phyloP scores from a whole-genome alignment of 2,888 invertebrate species.

The Aleiodes testaceus region DNA sequence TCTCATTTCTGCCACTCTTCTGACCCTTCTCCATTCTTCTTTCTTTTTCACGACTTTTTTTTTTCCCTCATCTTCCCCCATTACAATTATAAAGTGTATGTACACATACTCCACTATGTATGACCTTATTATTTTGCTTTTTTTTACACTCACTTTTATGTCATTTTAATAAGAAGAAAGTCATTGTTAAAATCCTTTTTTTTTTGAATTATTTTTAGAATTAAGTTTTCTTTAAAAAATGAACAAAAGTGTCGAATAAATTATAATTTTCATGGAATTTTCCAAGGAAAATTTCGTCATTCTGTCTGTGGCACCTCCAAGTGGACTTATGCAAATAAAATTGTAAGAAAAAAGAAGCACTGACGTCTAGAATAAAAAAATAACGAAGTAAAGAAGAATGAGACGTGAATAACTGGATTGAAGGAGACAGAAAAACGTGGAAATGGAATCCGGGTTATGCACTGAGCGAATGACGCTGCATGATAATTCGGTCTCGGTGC shows the following conservation, averaged over 20 bases:
- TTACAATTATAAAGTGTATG: constrained; percentile 42
- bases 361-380: constrained; percentile 19
- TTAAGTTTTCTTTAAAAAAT: too few relatives aligned
- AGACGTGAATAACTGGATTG: constrained; percentile 6
- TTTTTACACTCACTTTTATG: background rate
- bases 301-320: constrained; percentile 43
- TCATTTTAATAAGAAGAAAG: too few relatives aligned
- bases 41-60: constrained; percentile 15
- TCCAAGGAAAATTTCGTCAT: background rate
- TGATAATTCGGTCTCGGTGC: constrained; percentile 50
- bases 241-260: too few relatives aligned
- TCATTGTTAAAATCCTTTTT: too few relatives aligned
- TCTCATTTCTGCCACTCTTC: constrained; percentile 39
- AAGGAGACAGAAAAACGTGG: constrained; percentile 3
- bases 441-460: constrained; percentile 36
- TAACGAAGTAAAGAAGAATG: constrained; percentile 15
- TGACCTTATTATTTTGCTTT: constrained; percentile 26
- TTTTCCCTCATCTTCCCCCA: constrained; percentile 35
- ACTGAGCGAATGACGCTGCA: constrained; percentile 42
- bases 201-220: too few relatives aligned
- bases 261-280: background rate
- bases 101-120: constrained; percentile 24
- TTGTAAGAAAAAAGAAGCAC: constrained; percentile 37
- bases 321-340: constrained; percentile 48
- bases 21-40: constrained; percentile 30